A percentile compares a stretch with the other conserved stretches of the same genome.
Conservation (phyloP, 2,113 vertebrate species). For the Pelmatolapia mariae region DNA sequence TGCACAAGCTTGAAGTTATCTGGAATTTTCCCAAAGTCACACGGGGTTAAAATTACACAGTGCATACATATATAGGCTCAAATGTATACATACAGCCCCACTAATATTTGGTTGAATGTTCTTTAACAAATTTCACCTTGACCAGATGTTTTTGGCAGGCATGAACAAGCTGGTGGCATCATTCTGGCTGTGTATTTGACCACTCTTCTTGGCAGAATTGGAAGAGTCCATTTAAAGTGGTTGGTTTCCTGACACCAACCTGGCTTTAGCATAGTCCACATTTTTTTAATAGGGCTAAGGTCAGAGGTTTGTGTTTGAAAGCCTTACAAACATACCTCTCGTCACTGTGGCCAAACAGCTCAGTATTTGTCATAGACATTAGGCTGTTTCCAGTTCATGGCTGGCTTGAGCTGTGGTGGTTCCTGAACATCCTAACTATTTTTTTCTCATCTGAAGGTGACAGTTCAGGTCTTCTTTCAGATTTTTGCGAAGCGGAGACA, state of each 20-base stretch:
- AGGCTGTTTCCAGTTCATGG: background rate
- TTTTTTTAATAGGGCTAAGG: background rate
- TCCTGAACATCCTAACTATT: background rate
- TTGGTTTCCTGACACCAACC: background rate
- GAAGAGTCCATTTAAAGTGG: background rate
- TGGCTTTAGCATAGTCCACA: background rate
- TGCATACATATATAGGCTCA: background rate
- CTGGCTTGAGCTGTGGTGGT: background rate
- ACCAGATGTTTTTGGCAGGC: background rate
- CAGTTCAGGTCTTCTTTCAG: background rate
- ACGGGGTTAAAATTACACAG: background rate
- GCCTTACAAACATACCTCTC: background rate
- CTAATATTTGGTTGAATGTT: background rate
- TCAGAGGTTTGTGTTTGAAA: background rate
- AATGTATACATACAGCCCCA: background rate
- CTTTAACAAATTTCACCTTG: background rate
- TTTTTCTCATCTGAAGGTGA: background rate
- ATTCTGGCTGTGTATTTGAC: background rate
- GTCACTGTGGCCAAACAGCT: background rate
- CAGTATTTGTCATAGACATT: background rate
- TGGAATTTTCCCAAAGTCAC: background rate
- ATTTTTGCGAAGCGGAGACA: background rate
- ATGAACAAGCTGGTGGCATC: background rate
- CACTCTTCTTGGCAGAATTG: background rate
- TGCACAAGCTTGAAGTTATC: background rate